A percentile compares a stretch with the other conserved stretches of the same genome.
Evolutionary conservation across 2,113 vertebrate species (phyloP).

Genomic region (Heterotis niloticus): DNA sequence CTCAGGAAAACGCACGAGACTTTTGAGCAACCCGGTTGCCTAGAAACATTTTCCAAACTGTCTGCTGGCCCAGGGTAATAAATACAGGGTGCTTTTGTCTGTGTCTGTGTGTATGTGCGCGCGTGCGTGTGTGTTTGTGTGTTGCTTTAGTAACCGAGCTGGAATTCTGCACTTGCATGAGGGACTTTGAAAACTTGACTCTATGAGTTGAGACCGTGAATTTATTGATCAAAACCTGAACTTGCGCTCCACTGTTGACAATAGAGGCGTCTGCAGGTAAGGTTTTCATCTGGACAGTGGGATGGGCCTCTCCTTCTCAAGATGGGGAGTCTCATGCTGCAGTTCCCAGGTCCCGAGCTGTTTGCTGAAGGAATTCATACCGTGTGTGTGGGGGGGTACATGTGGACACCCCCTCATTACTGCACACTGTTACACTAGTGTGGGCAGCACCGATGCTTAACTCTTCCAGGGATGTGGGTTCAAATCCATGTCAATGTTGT

Average conservation of each 20-base stretch:
- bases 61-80: slow-evolving; percentile 38
- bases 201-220: background rate
- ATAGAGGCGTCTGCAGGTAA: background rate
- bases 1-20: slow-evolving; percentile 48
- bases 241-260: background rate
- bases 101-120: slow-evolving; percentile 33
- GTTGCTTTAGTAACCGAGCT: slow-evolving; percentile 21
- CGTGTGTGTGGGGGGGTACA: too few relatives aligned
- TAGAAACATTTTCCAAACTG: slow-evolving; percentile 58
- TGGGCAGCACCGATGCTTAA: too few relatives aligned
- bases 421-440: too few relatives aligned
- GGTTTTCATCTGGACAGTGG: background rate
- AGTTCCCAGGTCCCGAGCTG: too few relatives aligned
- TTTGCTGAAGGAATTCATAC: too few relatives aligned
- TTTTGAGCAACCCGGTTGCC: slow-evolving; percentile 61
- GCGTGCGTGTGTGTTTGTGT: slow-evolving; percentile 32
- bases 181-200: background rate
- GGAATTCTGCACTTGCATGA: background rate
- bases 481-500: too few relatives aligned
- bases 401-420: too few relatives aligned
- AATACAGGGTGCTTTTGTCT: slow-evolving; percentile 38
- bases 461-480: too few relatives aligned
- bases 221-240: background rate
- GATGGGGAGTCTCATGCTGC: too few relatives aligned
- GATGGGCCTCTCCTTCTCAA: background rate